phyloP scores from a whole-genome alignment of 2,888 invertebrate genomes.

The Drosophila subsilvestris region DNA sequence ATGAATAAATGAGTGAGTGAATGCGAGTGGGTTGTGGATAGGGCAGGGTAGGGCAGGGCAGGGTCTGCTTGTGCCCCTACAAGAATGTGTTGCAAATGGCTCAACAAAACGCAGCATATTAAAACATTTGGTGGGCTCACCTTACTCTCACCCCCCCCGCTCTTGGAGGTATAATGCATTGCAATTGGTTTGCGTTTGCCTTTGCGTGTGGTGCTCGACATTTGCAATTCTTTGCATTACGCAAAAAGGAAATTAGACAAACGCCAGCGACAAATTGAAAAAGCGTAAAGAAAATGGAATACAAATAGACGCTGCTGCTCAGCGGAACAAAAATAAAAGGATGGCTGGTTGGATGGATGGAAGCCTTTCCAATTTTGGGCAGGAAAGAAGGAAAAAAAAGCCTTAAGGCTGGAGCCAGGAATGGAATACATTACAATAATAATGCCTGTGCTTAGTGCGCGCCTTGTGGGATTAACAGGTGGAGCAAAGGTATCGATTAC shows the following conservation, averaged over 20 bases:
- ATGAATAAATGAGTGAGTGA: constrained; percentile 50
- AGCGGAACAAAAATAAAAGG: neutral
- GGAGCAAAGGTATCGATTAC: neutral
- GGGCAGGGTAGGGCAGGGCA: neutral
- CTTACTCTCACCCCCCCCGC: neutral
- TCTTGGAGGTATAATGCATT: constrained; percentile 50
- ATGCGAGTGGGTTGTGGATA: constrained; percentile 20
- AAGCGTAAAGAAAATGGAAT: constrained; percentile 57
- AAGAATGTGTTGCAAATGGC: constrained; percentile 75
- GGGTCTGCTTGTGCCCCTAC: constrained; percentile 23
- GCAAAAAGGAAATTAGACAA: constrained; percentile 65
- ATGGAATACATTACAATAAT: neutral
- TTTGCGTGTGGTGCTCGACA: constrained; percentile 60
- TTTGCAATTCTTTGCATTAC: constrained; percentile 74
- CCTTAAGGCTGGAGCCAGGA: neutral
- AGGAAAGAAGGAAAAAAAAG: neutral
- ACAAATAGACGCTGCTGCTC: constrained; percentile 55
- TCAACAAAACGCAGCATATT: constrained; percentile 64
- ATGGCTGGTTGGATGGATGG: neutral
- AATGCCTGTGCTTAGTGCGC: neutral
- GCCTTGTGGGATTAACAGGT: neutral
- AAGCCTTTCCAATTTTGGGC: neutral
- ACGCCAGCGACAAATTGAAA: constrained; percentile 63
- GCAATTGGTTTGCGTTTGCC: constrained; percentile 43
- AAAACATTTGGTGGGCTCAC: constrained; percentile 61